Percentiles rank a stretch among this genome's conserved stretches.
phyloP scores from a whole-genome alignment of 2,888 invertebrate species.

The Liopterus haemorrhoidalis region DNA sequence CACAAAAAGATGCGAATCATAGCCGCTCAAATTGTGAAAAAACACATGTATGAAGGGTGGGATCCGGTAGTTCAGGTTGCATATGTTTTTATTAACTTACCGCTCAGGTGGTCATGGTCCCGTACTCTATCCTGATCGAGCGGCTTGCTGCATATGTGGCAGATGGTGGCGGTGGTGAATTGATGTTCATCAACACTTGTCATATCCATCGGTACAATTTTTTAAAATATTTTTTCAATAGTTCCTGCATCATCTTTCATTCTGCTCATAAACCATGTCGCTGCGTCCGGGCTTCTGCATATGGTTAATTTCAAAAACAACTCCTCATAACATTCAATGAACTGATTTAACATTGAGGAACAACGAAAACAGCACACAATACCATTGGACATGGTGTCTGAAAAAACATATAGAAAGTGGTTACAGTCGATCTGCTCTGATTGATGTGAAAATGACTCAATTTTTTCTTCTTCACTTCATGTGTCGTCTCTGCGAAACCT shows the following conservation, averaged over 20 bases:
- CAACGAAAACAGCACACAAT: too few species aligned
- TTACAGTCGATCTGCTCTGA: too few species aligned
- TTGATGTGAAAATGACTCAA: too few species aligned
- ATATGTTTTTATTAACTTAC: too few species aligned
- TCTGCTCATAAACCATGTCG: constrained; percentile 7
- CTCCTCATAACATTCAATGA: too few species aligned
- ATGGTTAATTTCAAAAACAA: too few species aligned
- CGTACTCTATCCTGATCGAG: constrained; percentile 11
- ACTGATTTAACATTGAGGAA: too few species aligned
- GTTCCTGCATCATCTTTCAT: not conserved
- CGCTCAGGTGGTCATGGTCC: constrained; percentile 28
- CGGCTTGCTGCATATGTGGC: constrained; percentile 15
- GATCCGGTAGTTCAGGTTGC: constrained; percentile 27
- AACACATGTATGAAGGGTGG: constrained; percentile 26
- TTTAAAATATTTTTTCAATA: constrained; percentile 10
- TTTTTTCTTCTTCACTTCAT: too few species aligned
- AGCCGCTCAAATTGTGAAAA: constrained; percentile 31
- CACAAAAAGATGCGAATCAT: constrained; percentile 33
- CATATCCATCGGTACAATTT: constrained; percentile 6
- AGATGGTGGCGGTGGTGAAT: constrained; percentile 10
- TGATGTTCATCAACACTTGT: constrained; percentile 1
- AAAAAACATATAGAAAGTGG: too few species aligned
- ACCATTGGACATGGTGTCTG: too few species aligned
- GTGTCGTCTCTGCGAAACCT: too few species aligned
- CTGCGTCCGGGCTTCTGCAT: constrained; percentile 8